Conservation (phyloP, 2,888 invertebrate species). For the Omphaloscelis lunosa region DNA sequence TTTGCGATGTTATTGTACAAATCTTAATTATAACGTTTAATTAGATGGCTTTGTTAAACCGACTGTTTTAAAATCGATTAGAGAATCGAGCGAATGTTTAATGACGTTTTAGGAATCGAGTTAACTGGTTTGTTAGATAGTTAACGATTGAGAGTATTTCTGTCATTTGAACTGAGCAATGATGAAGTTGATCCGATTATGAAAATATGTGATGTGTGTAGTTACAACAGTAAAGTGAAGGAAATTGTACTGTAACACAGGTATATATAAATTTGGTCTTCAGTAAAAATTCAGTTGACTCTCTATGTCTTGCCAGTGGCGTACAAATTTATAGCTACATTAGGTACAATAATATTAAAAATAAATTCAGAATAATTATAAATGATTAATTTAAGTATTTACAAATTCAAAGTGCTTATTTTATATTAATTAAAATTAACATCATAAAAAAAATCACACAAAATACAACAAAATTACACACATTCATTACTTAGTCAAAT, state of each 20-base stretch:
- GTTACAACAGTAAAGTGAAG: neutral
- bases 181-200: neutral
- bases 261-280: too few relatives aligned
- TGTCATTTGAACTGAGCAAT: slow-evolving; percentile 1
- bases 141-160: neutral
- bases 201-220: neutral
- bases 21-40: slow-evolving; percentile 51
- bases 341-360: too few relatives aligned
- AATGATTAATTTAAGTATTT: too few relatives aligned
- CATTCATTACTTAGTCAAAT: too few relatives aligned
- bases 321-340: too few relatives aligned
- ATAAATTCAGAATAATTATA: too few relatives aligned
- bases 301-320: too few relatives aligned
- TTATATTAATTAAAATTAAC: too few relatives aligned
- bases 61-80: slow-evolving; percentile 51
- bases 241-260: neutral
- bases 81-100: slow-evolving; percentile 2
- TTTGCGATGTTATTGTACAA: slow-evolving; percentile 55
- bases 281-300: too few relatives aligned
- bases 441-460: too few relatives aligned
- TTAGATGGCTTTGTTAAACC: slow-evolving; percentile 26
- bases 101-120: slow-evolving; percentile 26
- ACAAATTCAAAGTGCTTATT: too few relatives aligned
- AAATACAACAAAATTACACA: too few relatives aligned
- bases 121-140: slow-evolving; percentile 16